phyloP scores from a whole-genome alignment of 2,113 vertebrate genomes.

The Microtus richardsoni region DNA sequence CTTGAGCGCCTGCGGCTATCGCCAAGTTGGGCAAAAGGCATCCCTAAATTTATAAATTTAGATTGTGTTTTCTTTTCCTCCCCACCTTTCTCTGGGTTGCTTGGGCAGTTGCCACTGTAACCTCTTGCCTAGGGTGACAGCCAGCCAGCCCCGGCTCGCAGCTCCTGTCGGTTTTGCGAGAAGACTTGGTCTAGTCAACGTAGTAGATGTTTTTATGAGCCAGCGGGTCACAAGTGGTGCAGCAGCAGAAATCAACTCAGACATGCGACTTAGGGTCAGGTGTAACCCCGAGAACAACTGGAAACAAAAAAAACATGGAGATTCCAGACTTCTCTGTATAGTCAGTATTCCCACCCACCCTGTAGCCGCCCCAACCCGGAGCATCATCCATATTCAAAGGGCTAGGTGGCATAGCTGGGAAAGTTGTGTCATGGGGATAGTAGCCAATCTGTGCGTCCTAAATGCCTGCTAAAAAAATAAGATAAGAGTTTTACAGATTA shows the following conservation, averaged over 20 bases:
- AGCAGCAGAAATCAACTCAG: constrained; percentile 50
- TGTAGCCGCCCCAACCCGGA: background rate
- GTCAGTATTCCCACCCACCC: background rate
- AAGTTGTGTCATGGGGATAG: background rate
- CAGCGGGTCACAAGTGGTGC: background rate
- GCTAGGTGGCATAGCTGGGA: background rate
- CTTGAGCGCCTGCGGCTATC: background rate
- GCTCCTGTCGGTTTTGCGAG: background rate
- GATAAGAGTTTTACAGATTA: background rate
- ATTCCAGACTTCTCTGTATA: background rate
- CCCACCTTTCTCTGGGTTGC: constrained; percentile 20
- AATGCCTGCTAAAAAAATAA: background rate
- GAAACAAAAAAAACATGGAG: background rate
- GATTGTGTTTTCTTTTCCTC: background rate
- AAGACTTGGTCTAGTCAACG: constrained; percentile 1
- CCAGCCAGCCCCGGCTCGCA: background rate
- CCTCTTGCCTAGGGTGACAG: background rate
- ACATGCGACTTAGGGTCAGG: constrained; percentile 47
- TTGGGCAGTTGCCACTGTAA: background rate
- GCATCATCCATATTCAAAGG: background rate
- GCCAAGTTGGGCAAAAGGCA: background rate
- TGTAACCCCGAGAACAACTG: background rate
- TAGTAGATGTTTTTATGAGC: background rate
- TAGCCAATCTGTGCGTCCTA: background rate
- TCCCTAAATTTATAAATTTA: constrained; percentile 3